Conservation (phyloP, 2,888 invertebrate genomes). For the Drosophila eohydei region DNA sequence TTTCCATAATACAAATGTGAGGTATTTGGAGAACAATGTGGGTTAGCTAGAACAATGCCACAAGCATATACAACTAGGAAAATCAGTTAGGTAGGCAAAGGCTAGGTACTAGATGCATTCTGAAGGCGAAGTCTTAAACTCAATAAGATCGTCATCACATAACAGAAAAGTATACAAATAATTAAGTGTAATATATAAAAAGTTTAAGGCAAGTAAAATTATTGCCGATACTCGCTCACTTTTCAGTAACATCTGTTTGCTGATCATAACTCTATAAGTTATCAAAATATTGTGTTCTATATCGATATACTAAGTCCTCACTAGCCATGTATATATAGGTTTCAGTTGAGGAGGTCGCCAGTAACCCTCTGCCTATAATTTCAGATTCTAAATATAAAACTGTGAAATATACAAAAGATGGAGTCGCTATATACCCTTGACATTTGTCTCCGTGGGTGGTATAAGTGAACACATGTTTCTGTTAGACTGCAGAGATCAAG, state of each 20-base stretch:
- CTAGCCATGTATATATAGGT: too few species aligned
- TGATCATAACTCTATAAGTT: background rate
- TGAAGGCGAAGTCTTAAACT: too few species aligned
- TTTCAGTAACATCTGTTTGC: background rate
- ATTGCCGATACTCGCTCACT: background rate
- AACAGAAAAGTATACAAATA: too few species aligned
- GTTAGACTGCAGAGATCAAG: too few species aligned
- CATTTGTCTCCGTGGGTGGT: background rate
- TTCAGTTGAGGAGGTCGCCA: too few species aligned
- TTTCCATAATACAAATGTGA: background rate
- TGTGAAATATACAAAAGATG: background rate
- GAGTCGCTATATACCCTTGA: background rate
- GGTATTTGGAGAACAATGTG: background rate
- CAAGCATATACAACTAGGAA: background rate
- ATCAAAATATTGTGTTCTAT: background rate
- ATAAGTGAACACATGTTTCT: too few species aligned
- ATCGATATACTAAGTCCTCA: too few species aligned
- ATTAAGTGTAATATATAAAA: too few species aligned
- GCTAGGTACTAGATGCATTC: background rate
- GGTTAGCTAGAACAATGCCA: background rate
- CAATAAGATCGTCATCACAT: too few species aligned
- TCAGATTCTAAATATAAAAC: background rate
- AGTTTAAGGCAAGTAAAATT: background rate
- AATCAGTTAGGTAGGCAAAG: background rate
- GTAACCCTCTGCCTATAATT: background rate